phyloP scores from a whole-genome alignment of 1,140 invertebrate genomes.

The Zaprionus ghesquierei region DNA sequence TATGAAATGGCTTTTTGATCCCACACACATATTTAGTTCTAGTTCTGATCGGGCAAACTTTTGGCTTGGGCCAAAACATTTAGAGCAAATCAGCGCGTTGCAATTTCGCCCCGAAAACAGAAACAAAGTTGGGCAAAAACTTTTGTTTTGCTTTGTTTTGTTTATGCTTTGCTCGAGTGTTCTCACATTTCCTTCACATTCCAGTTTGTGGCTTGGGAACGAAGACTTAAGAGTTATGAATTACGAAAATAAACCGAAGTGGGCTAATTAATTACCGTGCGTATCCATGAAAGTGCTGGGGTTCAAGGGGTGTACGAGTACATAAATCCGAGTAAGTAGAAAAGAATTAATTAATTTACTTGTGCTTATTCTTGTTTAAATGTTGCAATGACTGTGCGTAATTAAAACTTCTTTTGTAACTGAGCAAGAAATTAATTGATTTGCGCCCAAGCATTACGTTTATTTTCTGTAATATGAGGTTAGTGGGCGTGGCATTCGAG shows the following conservation, averaged over 20 bases:
- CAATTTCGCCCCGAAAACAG: neutral
- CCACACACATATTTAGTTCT: neutral
- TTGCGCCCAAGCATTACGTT: too few species aligned
- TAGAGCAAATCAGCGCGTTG: neutral
- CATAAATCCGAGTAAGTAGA: too few species aligned
- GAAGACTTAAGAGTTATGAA: neutral
- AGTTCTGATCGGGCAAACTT: neutral
- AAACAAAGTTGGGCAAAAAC: neutral
- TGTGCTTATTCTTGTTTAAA: too few species aligned
- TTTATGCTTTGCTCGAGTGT: neutral
- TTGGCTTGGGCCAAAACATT: conserved; percentile 2
- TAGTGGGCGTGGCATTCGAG: too few species aligned
- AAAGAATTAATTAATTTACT: too few species aligned
- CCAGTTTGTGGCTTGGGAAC: neutral
- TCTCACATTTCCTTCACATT: neutral
- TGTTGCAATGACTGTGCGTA: too few species aligned
- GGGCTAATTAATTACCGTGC: neutral
- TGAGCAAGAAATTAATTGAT: too few species aligned
- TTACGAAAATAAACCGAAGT: neutral
- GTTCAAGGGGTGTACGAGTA: too few species aligned
- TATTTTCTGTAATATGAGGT: too few species aligned
- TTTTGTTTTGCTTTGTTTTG: too few species aligned
- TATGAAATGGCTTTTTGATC: conserved; percentile 28
- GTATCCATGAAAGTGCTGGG: neutral
- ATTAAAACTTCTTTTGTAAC: too few species aligned